Evolutionary conservation across 2,888 invertebrate species (phyloP).

Genomic region (Parnassius glacialis): DNA sequence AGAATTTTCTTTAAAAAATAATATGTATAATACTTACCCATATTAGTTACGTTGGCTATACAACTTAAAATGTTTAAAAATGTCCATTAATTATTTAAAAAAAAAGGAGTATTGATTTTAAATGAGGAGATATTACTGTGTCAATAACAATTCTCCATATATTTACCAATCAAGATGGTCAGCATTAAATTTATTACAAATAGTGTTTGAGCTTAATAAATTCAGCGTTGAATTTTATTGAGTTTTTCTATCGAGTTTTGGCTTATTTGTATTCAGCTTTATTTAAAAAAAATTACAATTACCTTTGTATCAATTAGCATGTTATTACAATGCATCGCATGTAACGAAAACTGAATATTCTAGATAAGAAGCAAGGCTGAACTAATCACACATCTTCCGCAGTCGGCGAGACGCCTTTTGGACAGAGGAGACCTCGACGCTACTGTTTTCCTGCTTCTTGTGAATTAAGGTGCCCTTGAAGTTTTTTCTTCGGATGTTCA

Average conservation of each 20-base stretch:
- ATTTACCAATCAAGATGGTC: too few species aligned
- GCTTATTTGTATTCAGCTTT: too few species aligned
- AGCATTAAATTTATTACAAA: too few species aligned
- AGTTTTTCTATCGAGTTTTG: too few species aligned
- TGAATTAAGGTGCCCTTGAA: constrained; percentile 63
- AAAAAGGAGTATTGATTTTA: too few species aligned
- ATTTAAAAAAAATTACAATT: constrained; percentile 3
- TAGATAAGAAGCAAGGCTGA: constrained; percentile 34
- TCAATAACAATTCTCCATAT: too few species aligned
- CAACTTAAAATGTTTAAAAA: too few species aligned
- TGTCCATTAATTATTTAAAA: too few species aligned
- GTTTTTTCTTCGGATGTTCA: constrained; percentile 18
- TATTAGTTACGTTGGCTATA: too few species aligned
- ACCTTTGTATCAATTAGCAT: constrained; percentile 8
- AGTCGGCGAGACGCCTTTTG: constrained; percentile 55
- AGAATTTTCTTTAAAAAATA: not conserved
- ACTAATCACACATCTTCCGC: constrained; percentile 60
- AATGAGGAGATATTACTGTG: too few species aligned
- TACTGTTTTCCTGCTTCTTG: constrained; percentile 70
- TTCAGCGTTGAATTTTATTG: too few species aligned
- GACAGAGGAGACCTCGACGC: constrained; percentile 62
- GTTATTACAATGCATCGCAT: constrained; percentile 19
- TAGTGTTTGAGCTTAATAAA: too few species aligned
- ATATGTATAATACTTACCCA: not conserved
- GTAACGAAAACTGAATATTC: constrained; percentile 28